A percentile compares a stretch with the other conserved stretches of the same genome.
Evolutionary conservation across 2,888 invertebrate genomes (phyloP).

Genomic region (Ommatoiulus sabulosus): DNA sequence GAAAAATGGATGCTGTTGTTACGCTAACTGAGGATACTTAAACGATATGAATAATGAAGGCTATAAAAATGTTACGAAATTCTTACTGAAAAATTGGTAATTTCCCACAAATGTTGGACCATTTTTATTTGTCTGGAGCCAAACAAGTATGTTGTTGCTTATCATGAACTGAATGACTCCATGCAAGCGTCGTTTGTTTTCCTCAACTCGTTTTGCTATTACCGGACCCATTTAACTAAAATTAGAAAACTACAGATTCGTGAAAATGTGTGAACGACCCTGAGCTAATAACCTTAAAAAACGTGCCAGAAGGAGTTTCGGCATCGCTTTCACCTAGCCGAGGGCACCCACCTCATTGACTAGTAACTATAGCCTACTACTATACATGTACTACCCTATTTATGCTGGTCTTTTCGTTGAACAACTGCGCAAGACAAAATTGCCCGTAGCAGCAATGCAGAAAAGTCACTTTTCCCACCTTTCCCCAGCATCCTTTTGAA

Average conservation of each 20-base stretch:
- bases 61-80: neutral
- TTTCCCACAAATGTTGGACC: neutral
- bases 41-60: neutral
- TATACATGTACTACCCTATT: neutral
- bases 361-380: neutral
- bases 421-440: too few relatives aligned
- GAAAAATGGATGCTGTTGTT: neutral
- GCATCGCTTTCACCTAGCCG: neutral
- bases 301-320: slow-evolving; percentile 16
- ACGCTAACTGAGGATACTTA: too few relatives aligned
- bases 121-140: neutral
- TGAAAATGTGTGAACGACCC: slow-evolving; percentile 42
- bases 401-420: too few relatives aligned
- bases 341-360: neutral
- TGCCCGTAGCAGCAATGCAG: too few relatives aligned
- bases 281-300: slow-evolving; percentile 47
- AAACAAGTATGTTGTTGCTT: neutral
- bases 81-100: neutral
- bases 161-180: neutral
- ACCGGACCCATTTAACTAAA: neutral
- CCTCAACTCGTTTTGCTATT: neutral
- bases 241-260: neutral
- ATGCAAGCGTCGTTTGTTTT: neutral
- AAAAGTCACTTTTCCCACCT: too few relatives aligned
- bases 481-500: too few relatives aligned